These are phyloP conservation scores for Cataglyphis livida DNA, from an alignment of 2,888 invertebrate species.

Conservation along the genomic window DNA sequence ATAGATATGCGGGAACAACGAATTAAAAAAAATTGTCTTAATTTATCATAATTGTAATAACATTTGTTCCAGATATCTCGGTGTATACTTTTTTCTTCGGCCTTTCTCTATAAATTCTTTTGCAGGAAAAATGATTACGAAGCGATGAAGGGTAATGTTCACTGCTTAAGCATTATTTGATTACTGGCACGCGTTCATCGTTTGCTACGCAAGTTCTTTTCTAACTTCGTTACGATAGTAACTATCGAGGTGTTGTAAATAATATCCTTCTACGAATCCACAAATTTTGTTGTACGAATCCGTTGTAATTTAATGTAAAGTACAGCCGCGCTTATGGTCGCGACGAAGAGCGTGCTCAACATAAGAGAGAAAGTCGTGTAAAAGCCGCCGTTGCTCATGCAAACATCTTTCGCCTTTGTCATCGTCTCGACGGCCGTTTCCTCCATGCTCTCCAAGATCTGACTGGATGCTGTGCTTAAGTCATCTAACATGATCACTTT, in stretches of 20 bases:
- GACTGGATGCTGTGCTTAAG: conserved; percentile 84
- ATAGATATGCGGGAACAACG: conserved; percentile 13
- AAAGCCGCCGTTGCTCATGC: conserved; percentile 89
- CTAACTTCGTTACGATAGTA: conserved; percentile 6
- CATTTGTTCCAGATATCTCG: neutral
- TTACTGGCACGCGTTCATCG: conserved; percentile 50
- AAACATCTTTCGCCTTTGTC: conserved; percentile 85
- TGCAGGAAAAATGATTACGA: conserved; percentile 5
- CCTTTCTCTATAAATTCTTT: conserved; percentile 4
- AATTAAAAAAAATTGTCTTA: neutral
- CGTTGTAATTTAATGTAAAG: conserved; percentile 87
- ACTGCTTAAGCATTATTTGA: conserved; percentile 40
- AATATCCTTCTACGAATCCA: conserved; percentile 63
- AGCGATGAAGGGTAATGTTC: conserved; percentile 20
- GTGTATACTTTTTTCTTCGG: neutral
- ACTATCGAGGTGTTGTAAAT: neutral
- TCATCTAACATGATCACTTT: conserved; percentile 91
- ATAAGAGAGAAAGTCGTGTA: conserved; percentile 88
- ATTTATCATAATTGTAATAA: neutral
- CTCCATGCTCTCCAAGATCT: conserved; percentile 78
- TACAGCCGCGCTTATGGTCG: conserved; percentile 87
- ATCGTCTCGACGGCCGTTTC: conserved; percentile 68
- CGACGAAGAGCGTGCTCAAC: conserved; percentile 88
- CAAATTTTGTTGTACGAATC: conserved; percentile 73
- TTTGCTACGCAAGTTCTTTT: conserved; percentile 12